phyloP scores from a whole-genome alignment of 35 echinoderm and acorn worm genomes.

The Heliocidaris tuberculata region DNA sequence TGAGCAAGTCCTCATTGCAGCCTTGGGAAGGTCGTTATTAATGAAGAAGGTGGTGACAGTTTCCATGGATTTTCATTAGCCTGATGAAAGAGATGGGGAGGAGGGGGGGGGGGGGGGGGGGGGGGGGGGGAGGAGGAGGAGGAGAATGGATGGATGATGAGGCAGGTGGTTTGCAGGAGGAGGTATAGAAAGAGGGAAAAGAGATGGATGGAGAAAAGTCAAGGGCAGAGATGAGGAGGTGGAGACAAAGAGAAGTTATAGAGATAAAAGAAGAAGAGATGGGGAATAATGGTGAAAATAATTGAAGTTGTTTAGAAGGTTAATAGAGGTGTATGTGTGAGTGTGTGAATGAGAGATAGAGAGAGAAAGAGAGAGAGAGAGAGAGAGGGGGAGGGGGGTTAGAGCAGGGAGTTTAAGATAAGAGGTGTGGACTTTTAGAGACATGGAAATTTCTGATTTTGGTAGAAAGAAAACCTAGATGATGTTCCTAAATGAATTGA shows the following conservation, averaged over 20 bases:
- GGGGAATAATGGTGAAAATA: neutral
- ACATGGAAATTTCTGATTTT: no score
- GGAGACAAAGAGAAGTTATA: neutral
- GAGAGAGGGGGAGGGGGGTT: no score
- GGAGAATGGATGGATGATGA: neutral
- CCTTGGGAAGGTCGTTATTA: neutral
- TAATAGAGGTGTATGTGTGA: no score
- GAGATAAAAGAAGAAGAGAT: neutral
- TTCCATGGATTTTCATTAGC: slow-evolving; percentile 11
- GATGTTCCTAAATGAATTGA: no score
- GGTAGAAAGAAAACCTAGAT: no score
- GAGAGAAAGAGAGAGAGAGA: neutral
- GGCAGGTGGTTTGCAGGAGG: neutral
- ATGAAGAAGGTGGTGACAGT: slow-evolving; percentile 8
- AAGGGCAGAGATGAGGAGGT: neutral
- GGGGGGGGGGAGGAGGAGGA: no score
- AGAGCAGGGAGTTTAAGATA: no score
- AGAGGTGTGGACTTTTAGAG: no score
- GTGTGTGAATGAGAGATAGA: neutral
- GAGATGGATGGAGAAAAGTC: neutral
- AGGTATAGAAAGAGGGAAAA: neutral
- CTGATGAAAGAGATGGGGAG: neutral
- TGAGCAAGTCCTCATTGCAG: neutral
- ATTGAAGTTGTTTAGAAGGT: neutral
- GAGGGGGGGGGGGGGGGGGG: no score